These are phyloP conservation scores for Catalaphyllia jardinei DNA, from an alignment of 64 coral and sea anemone species.

Conservation along the genomic window DNA sequence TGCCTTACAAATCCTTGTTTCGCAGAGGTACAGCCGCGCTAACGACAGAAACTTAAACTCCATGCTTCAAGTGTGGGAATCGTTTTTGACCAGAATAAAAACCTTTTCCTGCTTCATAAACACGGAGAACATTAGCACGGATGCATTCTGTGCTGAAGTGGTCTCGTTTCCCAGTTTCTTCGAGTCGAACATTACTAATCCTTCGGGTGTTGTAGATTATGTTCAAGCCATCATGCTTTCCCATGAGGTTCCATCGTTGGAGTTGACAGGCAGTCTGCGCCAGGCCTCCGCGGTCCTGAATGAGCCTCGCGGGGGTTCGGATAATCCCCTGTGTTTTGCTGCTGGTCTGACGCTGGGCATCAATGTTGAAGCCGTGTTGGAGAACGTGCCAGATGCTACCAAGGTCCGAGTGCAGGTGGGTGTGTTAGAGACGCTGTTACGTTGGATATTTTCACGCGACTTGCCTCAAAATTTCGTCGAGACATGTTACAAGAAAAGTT, in stretches of 20 bases:
- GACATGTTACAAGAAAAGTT: too few relatives aligned
- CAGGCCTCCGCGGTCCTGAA: constrained; percentile 74
- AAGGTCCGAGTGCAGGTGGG: constrained; percentile 86
- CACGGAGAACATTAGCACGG: constrained; percentile 47
- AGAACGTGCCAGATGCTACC: constrained; percentile 74
- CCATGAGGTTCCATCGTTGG: constrained; percentile 48
- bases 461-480: too few relatives aligned
- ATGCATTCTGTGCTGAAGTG: constrained; percentile 78
- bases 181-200: constrained; percentile 96
- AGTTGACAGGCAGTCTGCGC: constrained; percentile 62
- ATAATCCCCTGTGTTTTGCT: constrained; percentile 89
- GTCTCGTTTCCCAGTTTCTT: constrained; percentile 85
- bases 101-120: constrained; percentile 64
- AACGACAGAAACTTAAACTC: constrained; percentile 65
- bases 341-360: constrained; percentile 89
- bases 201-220: constrained; percentile 73
- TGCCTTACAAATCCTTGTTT: constrained; percentile 74
- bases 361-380: constrained; percentile 88
- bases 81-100: constrained; percentile 84
- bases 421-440: too few relatives aligned
- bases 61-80: constrained; percentile 89
- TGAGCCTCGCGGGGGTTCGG: constrained; percentile 88
- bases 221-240: constrained; percentile 68
- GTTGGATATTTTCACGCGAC: too few relatives aligned
- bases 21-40: constrained; percentile 63